These are phyloP conservation scores for Achlya flavicornis DNA, from an alignment of 2,888 invertebrate genomes.

Conservation along the genomic window DNA sequence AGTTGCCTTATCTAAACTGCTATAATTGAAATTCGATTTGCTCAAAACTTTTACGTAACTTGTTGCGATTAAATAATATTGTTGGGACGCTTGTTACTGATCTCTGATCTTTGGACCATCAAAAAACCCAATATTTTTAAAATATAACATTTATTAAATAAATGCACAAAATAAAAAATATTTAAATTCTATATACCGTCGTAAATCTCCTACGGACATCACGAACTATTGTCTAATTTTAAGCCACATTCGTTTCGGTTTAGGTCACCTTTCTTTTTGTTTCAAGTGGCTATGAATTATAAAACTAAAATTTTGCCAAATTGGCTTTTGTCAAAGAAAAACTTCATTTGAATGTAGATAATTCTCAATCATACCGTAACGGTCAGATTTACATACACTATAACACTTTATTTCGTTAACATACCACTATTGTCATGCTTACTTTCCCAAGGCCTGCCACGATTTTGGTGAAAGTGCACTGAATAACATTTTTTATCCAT, in stretches of 20 bases:
- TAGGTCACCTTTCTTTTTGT: neutral
- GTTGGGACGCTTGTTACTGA: neutral
- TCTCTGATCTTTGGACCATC: neutral
- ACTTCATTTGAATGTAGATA: neutral
- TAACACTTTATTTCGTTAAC: neutral
- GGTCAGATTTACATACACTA: neutral
- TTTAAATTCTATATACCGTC: too few species aligned
- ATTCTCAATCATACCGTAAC: neutral
- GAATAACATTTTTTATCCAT: neutral
- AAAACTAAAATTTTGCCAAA: neutral
- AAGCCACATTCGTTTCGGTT: neutral
- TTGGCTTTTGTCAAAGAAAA: neutral
- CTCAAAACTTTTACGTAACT: slow-evolving; percentile 10
- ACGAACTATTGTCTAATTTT: neutral
- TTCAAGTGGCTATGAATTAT: neutral
- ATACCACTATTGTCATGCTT: neutral
- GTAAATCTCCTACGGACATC: too few species aligned
- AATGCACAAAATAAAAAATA: too few species aligned
- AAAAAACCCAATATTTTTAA: too few species aligned
- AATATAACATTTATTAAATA: too few species aligned
- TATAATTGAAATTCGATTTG: slow-evolving; percentile 13
- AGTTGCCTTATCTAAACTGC: slow-evolving; percentile 13
- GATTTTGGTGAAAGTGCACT: slow-evolving; percentile 3
- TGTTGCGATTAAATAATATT: slow-evolving; percentile 1
- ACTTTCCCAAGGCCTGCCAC: slow-evolving; percentile 4